Evolutionary conservation across 2,797 vertebrate species (phyloP).

Genomic region (Podarcis lilfordi): DNA sequence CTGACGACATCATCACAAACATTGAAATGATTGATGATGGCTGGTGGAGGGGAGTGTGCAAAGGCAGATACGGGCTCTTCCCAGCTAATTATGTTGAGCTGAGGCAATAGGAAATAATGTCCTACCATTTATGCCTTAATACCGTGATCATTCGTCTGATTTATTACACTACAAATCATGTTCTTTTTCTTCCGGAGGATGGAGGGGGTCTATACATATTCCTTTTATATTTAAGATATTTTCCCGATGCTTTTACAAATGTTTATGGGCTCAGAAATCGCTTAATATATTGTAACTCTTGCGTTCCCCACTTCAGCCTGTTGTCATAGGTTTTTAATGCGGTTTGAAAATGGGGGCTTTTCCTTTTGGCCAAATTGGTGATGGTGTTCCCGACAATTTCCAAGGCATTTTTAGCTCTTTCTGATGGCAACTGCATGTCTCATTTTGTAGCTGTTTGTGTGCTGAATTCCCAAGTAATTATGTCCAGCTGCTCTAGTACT

Average conservation of each 20-base stretch:
- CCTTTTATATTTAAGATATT: slow-evolving; percentile 75
- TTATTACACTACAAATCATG: slow-evolving; percentile 69
- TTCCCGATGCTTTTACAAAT: slow-evolving; percentile 74
- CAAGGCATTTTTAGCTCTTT: slow-evolving; percentile 48
- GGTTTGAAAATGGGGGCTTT: slow-evolving; percentile 35
- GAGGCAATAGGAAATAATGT: slow-evolving; percentile 78
- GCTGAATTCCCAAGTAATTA: slow-evolving; percentile 50
- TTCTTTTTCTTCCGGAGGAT: slow-evolving; percentile 55
- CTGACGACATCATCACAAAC: slow-evolving; percentile 97
- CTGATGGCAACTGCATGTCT: slow-evolving; percentile 60
- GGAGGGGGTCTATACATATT: slow-evolving; percentile 25
- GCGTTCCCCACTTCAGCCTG: slow-evolving; percentile 51
- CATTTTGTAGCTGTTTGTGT: slow-evolving; percentile 36
- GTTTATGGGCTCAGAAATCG: slow-evolving; percentile 71
- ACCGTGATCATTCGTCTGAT: slow-evolving; percentile 47
- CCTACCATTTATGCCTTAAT: slow-evolving; percentile 61
- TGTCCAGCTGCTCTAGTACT: slow-evolving; percentile 67
- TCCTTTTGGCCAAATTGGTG: slow-evolving; percentile 63
- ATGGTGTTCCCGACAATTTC: slow-evolving; percentile 37
- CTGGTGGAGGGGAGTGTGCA: slow-evolving; percentile 96
- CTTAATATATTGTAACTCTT: slow-evolving; percentile 73
- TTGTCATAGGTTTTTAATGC: slow-evolving; percentile 43
- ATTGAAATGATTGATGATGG: slow-evolving; percentile 98
- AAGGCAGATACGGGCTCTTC: slow-evolving; percentile 92
- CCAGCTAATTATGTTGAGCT: slow-evolving; percentile 97